A percentile compares a stretch with the other conserved stretches of the same genome.
phyloP scores from a whole-genome alignment of 2,888 invertebrate genomes.

The Eupithecia centaureata region DNA sequence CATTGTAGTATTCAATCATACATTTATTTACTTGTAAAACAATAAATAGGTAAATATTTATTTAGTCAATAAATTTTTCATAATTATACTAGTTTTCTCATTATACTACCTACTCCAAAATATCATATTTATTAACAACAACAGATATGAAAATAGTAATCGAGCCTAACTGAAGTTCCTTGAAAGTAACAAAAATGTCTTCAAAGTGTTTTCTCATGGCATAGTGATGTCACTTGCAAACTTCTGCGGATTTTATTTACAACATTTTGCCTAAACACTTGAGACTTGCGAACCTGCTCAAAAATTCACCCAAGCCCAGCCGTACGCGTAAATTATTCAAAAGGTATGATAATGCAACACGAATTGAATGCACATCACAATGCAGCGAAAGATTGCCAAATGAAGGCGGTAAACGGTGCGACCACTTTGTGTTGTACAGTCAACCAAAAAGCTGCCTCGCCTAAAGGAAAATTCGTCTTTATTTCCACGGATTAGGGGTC shows the following conservation, averaged over 20 bases:
- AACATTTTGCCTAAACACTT: constrained; percentile 29
- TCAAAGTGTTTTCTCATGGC: neutral
- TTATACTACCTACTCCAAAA: neutral
- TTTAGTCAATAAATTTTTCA: constrained; percentile 53
- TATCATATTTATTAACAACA: neutral
- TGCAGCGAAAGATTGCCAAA: constrained; percentile 74
- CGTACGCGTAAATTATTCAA: constrained; percentile 52
- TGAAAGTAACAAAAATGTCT: neutral
- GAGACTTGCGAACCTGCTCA: constrained; percentile 27
- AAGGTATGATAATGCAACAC: constrained; percentile 56
- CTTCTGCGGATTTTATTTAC: constrained; percentile 6
- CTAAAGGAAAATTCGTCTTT: constrained; percentile 26
- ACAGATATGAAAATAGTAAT: neutral
- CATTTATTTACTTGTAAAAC: constrained; percentile 54
- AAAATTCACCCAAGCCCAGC: constrained; percentile 36
- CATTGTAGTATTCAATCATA: constrained; percentile 40
- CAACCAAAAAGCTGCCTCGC: constrained; percentile 21
- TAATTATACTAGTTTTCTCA: constrained; percentile 2
- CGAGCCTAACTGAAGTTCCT: neutral
- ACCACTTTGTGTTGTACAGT: constrained; percentile 58
- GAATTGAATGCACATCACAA: constrained; percentile 64
- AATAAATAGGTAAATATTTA: constrained; percentile 61
- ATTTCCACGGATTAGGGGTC: constrained; percentile 20
- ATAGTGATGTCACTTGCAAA: neutral
- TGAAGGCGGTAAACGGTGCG: constrained; percentile 69